Evolutionary conservation across 2,888 invertebrate species (phyloP), one percentile per base, ranked within the genome.

Genomic region (Myopa tessellatipennis): DNA sequence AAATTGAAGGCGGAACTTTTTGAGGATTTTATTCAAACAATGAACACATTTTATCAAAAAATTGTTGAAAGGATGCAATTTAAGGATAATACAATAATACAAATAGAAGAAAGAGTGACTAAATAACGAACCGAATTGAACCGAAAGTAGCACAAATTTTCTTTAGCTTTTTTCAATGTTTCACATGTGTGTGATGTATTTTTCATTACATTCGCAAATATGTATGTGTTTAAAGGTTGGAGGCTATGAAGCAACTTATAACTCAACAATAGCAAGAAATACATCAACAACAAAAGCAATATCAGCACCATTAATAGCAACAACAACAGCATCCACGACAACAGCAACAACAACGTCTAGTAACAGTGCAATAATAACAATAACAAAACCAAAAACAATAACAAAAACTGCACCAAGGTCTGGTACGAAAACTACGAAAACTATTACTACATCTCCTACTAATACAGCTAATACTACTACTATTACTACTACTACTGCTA

Each of bases 401-500:
- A 61, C 34, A 16, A 40, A 36, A 60, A 58, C 71, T 45, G 3
- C 1, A 45, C 6, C 1, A 60, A 58, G 14, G 16, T 61, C 60
- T 73, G 3, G 18, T 45, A 5, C 36, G 7, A 65, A 6, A 10
- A 14, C 36, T 72, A 69, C 60, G n/a, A 65, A 74, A 72, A 76
- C 26, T 61, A 45, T 50, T 69, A 52, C 69, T 50, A 69, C 26
- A 26, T 34, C 55, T 74, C 18, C 36, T 74, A 78, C 63, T 50
- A 75, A 52, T 50, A 73, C 68, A 70, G 65, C 74, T 50, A 75
- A 52, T 50, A 73, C 68, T 71, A 61, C 74, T 16, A 55, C 50
- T 7, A 78, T 36, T 70, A 34, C 55, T 36, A n/a, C 38, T 52
- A 52, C 52, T 61, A 50, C 52, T 55, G 3, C 55, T 61, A 52